These are phyloP conservation scores for Nesidiocoris tenuis DNA, from an alignment of 2,888 invertebrate genomes.

Conservation along the genomic window DNA sequence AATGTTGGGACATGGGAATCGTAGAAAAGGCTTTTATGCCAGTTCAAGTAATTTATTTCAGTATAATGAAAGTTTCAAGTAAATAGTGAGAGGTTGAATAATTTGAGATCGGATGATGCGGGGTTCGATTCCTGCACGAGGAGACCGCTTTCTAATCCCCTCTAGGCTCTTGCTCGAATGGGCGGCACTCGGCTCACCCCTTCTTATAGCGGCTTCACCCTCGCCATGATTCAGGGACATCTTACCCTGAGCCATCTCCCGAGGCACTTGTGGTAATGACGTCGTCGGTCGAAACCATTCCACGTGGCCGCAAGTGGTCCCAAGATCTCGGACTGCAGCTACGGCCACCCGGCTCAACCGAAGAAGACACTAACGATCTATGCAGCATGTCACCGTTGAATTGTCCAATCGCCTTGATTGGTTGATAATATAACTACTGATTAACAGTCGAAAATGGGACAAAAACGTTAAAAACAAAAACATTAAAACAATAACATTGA, in stretches of 20 bases:
- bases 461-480: no score
- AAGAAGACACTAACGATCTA: background rate
- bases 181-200: background rate
- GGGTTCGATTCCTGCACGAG: no score
- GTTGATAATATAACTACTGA: background rate
- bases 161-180: background rate
- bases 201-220: background rate
- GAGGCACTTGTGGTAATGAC: background rate
- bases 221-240: background rate
- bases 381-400: background rate
- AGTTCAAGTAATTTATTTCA: no score
- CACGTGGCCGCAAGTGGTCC: background rate
- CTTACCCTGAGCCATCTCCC: background rate
- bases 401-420: background rate
- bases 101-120: no score
- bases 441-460: no score
- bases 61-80: no score
- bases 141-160: no score
- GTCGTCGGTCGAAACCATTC: background rate
- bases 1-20: no score
- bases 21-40: no score
- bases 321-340: background rate
- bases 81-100: no score
- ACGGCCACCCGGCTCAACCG: background rate
- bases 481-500: no score